Evolutionary conservation across 2,797 vertebrate genomes (phyloP).

Genomic region (Peromyscus nudipes): DNA sequence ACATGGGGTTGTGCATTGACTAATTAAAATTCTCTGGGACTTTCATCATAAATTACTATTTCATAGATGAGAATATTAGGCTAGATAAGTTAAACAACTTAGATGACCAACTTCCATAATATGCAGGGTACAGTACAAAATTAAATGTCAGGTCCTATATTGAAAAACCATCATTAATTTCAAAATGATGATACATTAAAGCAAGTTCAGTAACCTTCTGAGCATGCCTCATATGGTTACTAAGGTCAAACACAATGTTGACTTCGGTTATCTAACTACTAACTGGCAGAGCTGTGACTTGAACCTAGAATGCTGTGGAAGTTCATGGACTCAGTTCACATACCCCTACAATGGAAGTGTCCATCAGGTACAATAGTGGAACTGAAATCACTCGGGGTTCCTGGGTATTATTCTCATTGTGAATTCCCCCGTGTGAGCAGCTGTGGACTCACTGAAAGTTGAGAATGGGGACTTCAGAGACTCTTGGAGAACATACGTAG

Average conservation of each 20-base stretch:
- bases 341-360: background rate
- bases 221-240: no score
- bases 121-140: background rate
- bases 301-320: background rate
- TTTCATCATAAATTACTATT: background rate
- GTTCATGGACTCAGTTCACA: background rate
- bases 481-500: background rate
- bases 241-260: background rate
- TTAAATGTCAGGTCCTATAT: background rate
- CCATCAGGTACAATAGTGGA: background rate
- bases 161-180: constrained; percentile 36
- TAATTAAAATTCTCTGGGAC: background rate
- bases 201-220: constrained; percentile 1
- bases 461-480: background rate
- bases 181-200: background rate
- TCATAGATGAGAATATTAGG: constrained; percentile 9
- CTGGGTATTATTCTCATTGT: background rate
- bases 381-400: background rate
- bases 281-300: background rate
- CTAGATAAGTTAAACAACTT: constrained; percentile 40
- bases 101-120: background rate
- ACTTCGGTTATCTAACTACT: background rate
- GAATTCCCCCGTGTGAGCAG: background rate
- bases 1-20: background rate
- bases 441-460: background rate